Evolutionary conservation across 2,797 vertebrate species (phyloP).

Genomic region (Pelodytes ibericus): DNA sequence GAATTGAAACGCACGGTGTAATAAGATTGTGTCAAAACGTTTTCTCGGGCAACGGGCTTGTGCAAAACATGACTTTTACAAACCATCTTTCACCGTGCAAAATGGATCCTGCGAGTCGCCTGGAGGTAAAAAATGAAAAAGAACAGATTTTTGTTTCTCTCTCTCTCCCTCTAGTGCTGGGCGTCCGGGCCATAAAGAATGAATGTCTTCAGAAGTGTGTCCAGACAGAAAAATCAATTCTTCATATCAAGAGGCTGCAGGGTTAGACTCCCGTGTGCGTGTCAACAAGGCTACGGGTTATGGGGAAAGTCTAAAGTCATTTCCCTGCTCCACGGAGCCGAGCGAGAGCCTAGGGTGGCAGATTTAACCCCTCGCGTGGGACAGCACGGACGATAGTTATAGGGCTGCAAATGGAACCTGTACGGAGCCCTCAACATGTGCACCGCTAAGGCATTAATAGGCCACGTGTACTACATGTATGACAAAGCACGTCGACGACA

Average conservation of each 20-base stretch:
- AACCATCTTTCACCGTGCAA: slow-evolving; percentile 79
- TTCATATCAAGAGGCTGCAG: slow-evolving; percentile 98
- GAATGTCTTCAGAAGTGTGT: slow-evolving; percentile 91
- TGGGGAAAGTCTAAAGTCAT: slow-evolving; percentile 97
- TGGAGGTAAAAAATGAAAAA: slow-evolving; percentile 83
- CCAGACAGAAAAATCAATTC: slow-evolving; percentile 99
- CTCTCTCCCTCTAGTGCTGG: slow-evolving; percentile 76
- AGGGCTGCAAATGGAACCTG: no score
- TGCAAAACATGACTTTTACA: slow-evolving; percentile 78
- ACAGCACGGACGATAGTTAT: no score
- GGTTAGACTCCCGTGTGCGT: slow-evolving; percentile 97
- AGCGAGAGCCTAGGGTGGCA: slow-evolving; percentile 88
- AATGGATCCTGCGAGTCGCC: slow-evolving; percentile 89
- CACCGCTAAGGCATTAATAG: no score
- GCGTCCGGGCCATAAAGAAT: slow-evolving; percentile 94
- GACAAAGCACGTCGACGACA: no score
- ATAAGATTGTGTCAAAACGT: slow-evolving; percentile 65
- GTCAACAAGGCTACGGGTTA: slow-evolving; percentile 99
- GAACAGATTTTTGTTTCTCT: slow-evolving; percentile 78
- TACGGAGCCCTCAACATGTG: no score
- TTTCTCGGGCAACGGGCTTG: slow-evolving; percentile 69
- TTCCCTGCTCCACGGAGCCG: slow-evolving; percentile 84
- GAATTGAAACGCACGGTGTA: slow-evolving; percentile 61
- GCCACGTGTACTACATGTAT: no score
- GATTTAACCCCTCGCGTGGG: slow-evolving; percentile 27